Conservation (phyloP, 2,797 vertebrate genomes). For the Smutsia temminckii region DNA sequence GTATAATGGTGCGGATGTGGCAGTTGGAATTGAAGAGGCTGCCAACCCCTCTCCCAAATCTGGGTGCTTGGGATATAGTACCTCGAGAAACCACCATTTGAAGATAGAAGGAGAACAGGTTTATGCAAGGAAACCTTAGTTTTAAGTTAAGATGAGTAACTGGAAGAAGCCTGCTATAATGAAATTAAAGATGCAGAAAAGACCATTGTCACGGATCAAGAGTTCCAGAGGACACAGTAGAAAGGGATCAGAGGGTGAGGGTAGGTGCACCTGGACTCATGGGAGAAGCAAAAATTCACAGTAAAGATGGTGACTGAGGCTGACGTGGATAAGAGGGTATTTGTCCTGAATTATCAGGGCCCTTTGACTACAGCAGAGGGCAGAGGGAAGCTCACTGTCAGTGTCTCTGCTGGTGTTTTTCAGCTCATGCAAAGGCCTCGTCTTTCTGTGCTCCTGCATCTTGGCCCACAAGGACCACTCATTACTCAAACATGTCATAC, state of each 20-base stretch:
- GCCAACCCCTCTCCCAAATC: background rate
- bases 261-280: background rate
- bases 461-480: fast-evolving
- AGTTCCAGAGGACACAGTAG: background rate
- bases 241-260: background rate
- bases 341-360: background rate
- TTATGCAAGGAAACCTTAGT: background rate
- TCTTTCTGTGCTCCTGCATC: fast-evolving
- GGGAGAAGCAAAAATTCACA: background rate
- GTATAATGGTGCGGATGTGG: background rate
- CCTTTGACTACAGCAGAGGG: background rate
- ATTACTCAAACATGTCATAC: fast-evolving
- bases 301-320: background rate
- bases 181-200: background rate
- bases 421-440: background rate
- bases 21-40: background rate
- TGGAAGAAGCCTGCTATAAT: background rate
- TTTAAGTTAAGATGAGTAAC: background rate
- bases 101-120: background rate
- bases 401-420: background rate
- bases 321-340: background rate
- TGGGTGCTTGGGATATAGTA: background rate
- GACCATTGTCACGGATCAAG: background rate
- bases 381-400: background rate
- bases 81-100: background rate